Evolutionary conservation across 92 coral and sea anemone genomes (phyloP).

Genomic region (Meandrina meandrites): DNA sequence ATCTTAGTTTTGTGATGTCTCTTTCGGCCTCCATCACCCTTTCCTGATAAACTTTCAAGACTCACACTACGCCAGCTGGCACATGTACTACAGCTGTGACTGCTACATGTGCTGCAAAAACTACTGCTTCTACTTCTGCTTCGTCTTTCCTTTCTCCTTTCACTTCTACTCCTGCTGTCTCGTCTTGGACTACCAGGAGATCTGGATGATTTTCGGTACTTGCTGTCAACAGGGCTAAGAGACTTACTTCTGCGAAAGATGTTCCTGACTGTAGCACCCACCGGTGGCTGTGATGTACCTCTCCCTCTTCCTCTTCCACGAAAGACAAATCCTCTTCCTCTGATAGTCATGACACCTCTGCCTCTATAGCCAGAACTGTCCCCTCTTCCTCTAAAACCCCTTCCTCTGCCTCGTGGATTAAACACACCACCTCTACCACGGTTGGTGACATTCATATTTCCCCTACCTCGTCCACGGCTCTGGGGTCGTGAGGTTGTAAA

Average conservation of each 20-base stretch:
- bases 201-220: conserved; percentile 20
- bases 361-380: conserved; percentile 13
- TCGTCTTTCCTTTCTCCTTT: conserved; percentile 30
- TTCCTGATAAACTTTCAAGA: conserved; percentile 18
- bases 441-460: conserved; percentile 6
- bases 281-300: conserved; percentile 1
- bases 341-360: conserved; percentile 1
- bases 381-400: conserved; percentile 33
- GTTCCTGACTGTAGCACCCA: conserved; percentile 37
- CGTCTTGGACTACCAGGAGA: conserved; percentile 25
- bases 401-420: conserved; percentile 29
- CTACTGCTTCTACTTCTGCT: conserved; percentile 70
- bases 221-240: conserved; percentile 1
- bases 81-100: conserved; percentile 62
- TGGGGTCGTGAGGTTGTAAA: neutral
- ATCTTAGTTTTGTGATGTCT: conserved; percentile 1
- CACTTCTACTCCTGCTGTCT: conserved; percentile 22
- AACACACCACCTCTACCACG: conserved; percentile 21
- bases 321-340: conserved; percentile 22
- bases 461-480: conserved; percentile 21
- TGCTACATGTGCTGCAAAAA: conserved; percentile 61
- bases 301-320: conserved; percentile 53
- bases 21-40: conserved; percentile 5
- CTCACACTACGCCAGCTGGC: conserved; percentile 36
- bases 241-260: conserved; percentile 36